A percentile compares a stretch with the other conserved stretches of the same genome.
Conservation (phyloP, 2,113 vertebrate species). For the Lophius piscatorius region DNA sequence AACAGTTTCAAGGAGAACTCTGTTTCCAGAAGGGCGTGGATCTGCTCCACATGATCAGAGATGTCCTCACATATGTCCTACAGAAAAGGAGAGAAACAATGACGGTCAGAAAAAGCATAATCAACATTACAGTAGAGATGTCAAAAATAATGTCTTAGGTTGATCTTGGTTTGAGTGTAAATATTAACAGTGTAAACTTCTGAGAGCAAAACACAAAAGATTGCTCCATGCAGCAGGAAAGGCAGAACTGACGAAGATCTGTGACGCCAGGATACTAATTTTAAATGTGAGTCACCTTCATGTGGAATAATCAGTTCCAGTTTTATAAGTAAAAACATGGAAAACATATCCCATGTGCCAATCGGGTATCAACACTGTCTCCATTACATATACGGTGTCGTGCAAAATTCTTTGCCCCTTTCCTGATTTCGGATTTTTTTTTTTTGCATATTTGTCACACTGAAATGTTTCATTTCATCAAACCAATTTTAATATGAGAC, state of each 20-base stretch:
- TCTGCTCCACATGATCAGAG: slow-evolving; percentile 98
- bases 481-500: too few relatives aligned
- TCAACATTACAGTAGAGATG: too few relatives aligned
- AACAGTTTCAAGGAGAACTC: slow-evolving; percentile 98
- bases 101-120: neutral
- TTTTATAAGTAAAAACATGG: slow-evolving; percentile 17
- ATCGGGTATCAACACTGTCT: neutral
- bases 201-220: neutral
- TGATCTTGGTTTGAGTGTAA: too few relatives aligned
- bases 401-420: too few relatives aligned
- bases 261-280: slow-evolving; percentile 29
- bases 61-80: slow-evolving; percentile 99
- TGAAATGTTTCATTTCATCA: too few relatives aligned
- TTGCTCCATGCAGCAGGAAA: neutral
- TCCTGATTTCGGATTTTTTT: too few relatives aligned
- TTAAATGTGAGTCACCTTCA: slow-evolving; percentile 60
- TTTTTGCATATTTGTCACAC: too few relatives aligned
- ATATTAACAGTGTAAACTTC: too few relatives aligned
- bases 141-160: too few relatives aligned
- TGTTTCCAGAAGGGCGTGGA: slow-evolving; percentile 96
- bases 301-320: slow-evolving; percentile 25
- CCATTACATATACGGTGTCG: too few relatives aligned
- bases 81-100: neutral
- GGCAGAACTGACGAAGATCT: slow-evolving; percentile 41
- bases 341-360: neutral